phyloP scores from a whole-genome alignment of 2,797 vertebrate genomes.

The Gymnoscopelus braueri region DNA sequence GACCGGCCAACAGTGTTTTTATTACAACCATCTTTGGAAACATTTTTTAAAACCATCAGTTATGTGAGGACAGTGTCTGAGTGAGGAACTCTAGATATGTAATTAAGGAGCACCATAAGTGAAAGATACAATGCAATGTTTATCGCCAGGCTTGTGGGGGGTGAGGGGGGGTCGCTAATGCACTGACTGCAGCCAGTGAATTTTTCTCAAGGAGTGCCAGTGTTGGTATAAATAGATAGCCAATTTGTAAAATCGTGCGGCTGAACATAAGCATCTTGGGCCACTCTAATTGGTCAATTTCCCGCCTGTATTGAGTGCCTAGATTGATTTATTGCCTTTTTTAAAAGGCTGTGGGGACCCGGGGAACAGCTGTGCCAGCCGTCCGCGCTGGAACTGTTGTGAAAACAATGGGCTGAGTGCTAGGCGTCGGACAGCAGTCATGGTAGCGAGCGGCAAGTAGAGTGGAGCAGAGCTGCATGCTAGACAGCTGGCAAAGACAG shows the following conservation, averaged over 20 bases:
- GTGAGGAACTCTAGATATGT: conserved; percentile 48
- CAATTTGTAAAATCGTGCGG: conserved; percentile 87
- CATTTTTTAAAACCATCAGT: conserved; percentile 7
- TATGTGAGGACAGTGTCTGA: conserved; percentile 47
- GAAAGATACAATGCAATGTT: conserved; percentile 55
- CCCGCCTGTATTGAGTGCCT: conserved; percentile 87
- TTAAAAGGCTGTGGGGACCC: conserved; percentile 85
- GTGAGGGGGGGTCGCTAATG: conserved; percentile 56
- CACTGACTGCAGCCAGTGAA: conserved; percentile 72
- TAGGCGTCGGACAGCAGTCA: conserved; percentile 74
- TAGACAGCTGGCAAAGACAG: conserved; percentile 79
- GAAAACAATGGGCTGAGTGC: conserved; percentile 81
- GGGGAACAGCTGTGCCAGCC: conserved; percentile 84
- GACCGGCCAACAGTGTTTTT: no score
- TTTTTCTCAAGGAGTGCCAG: conserved; percentile 73
- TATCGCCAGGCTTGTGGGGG: conserved; percentile 37
- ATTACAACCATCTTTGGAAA: no score
- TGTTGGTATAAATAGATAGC: conserved; percentile 86
- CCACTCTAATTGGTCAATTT: conserved; percentile 90
- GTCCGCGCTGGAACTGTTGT: conserved; percentile 77
- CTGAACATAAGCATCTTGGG: conserved; percentile 87
- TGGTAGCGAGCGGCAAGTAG: conserved; percentile 61
- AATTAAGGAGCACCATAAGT: conserved; percentile 62
- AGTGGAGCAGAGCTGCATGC: conserved; percentile 70
- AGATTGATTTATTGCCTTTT: conserved; percentile 90